Conservation (phyloP, 1,140 invertebrate genomes). For the Lethocerus indicus region DNA sequence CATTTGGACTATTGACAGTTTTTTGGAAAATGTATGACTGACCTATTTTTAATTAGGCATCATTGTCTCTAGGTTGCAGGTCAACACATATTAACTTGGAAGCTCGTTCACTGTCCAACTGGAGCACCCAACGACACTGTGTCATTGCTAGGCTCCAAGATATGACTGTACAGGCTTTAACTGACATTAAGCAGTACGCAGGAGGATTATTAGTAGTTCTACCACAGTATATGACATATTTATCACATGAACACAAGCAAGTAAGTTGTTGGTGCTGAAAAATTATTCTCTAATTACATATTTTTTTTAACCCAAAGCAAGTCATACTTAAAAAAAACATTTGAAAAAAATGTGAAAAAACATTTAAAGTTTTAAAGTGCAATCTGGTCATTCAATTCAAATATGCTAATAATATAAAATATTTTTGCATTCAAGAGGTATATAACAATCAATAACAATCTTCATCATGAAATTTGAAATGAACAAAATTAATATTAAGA, state of each 20-base stretch:
- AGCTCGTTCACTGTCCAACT: constrained; percentile 68
- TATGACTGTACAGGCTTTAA: constrained; percentile 55
- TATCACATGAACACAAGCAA: constrained; percentile 51
- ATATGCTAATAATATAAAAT: too few relatives aligned
- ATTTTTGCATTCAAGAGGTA: too few relatives aligned
- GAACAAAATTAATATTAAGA: too few relatives aligned
- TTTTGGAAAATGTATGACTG: background rate
- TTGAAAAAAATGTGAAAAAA: too few relatives aligned
- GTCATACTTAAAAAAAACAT: too few relatives aligned
- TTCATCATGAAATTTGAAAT: too few relatives aligned
- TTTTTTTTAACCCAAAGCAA: too few relatives aligned
- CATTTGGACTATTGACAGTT: background rate
- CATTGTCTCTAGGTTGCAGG: constrained; percentile 49
- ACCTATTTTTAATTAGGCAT: constrained; percentile 12
- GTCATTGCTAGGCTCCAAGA: constrained; percentile 64
- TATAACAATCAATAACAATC: too few relatives aligned
- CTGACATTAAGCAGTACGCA: constrained; percentile 59
- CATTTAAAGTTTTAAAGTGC: too few relatives aligned
- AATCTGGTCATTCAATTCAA: too few relatives aligned
- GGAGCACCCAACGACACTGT: constrained; percentile 74
- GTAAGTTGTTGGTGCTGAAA: constrained; percentile 27
- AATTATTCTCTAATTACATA: too few relatives aligned
- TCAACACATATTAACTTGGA: constrained; percentile 68
- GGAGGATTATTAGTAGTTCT: constrained; percentile 71
- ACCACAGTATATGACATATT: constrained; percentile 48